Evolutionary conservation across 2,797 vertebrate species (phyloP), one percentile per base, ranked within the genome.

Genomic region (Chloroceryle inda): DNA sequence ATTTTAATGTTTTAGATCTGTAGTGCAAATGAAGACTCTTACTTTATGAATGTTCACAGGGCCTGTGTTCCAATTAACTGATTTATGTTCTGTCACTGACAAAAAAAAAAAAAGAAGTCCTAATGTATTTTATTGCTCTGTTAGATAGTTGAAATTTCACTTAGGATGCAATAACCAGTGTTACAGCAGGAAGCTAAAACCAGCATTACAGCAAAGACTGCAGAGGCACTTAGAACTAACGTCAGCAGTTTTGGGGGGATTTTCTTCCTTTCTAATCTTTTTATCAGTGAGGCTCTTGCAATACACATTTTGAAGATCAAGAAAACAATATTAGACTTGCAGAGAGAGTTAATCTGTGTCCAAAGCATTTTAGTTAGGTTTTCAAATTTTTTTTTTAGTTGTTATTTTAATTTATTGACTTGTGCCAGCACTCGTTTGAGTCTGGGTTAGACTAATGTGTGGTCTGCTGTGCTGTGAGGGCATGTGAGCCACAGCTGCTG

Each of bases 281-380:
- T 97, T 97, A 94, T 97, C 96, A 94, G 40, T 14, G 21, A 96
- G 89, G 85, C 89, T 93, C 92, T 96, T 59, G 69, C 61, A 93
- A 63, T 95, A 95, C 86, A 66, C 79, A 11, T 96, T 95, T 88
- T 88, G 81, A 93, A 96, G 96, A 97, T 95, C 93, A 87, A 85
- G 82, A 93, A 97, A 97, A 95, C 92, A 95, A 44, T 92, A 93
- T 97, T 97, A 94, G 94, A 94, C 96, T 97, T 97, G 92, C 62
- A 64, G 94, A 88, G 89, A 88, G 93, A 98, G 95, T 97, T 97
- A 96, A 97, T 97, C 96, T 96, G 72, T 95, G 95, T 97, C 97
- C 96, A 95, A 96, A 96, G 90, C 91, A 53, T 97, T 98, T 98
- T 94, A 97, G 96, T 83, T 62, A 40, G 40, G 15, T 40, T 40